These are phyloP conservation scores for Brachionus paranguensis DNA, from an alignment of 1,140 invertebrate species.

Conservation along the genomic window DNA sequence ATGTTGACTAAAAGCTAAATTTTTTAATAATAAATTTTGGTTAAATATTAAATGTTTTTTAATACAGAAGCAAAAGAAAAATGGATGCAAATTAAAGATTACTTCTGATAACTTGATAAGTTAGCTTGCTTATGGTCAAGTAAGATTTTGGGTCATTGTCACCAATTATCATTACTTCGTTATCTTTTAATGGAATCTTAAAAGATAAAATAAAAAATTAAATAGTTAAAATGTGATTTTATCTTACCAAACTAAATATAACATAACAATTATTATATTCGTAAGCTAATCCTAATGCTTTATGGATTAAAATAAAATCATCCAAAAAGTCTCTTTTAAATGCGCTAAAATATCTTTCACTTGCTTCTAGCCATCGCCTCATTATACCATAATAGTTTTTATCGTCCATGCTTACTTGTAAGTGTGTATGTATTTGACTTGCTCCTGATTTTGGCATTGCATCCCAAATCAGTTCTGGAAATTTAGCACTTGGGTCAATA, in stretches of 20 bases:
- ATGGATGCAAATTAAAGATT: slow-evolving; percentile 43
- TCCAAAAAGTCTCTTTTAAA: slow-evolving; percentile 50
- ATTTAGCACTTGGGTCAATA: slow-evolving; percentile 44
- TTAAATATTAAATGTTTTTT: too few species aligned
- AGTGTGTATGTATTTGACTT: slow-evolving; percentile 59
- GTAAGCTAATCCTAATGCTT: slow-evolving; percentile 52
- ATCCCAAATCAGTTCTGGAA: slow-evolving; percentile 57
- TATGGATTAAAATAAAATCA: slow-evolving; percentile 53
- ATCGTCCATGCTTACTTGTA: slow-evolving; percentile 54
- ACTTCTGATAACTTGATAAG: slow-evolving; percentile 53
- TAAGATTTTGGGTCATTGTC: slow-evolving; percentile 47
- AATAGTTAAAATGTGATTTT: neutral
- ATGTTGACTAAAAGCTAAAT: neutral
- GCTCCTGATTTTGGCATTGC: slow-evolving; percentile 56
- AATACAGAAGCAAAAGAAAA: neutral
- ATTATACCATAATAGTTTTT: slow-evolving; percentile 52
- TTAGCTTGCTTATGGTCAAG: slow-evolving; percentile 46
- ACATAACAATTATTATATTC: slow-evolving; percentile 49
- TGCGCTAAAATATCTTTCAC: neutral
- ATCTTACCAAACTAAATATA: slow-evolving; percentile 53
- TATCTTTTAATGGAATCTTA: slow-evolving; percentile 55
- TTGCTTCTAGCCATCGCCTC: neutral
- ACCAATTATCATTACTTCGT: slow-evolving; percentile 56
- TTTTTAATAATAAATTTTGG: too few species aligned
- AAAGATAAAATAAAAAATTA: slow-evolving; percentile 1